Evolutionary conservation across 2,888 invertebrate genomes (phyloP).

Genomic region (Plagiodera versicolora): DNA sequence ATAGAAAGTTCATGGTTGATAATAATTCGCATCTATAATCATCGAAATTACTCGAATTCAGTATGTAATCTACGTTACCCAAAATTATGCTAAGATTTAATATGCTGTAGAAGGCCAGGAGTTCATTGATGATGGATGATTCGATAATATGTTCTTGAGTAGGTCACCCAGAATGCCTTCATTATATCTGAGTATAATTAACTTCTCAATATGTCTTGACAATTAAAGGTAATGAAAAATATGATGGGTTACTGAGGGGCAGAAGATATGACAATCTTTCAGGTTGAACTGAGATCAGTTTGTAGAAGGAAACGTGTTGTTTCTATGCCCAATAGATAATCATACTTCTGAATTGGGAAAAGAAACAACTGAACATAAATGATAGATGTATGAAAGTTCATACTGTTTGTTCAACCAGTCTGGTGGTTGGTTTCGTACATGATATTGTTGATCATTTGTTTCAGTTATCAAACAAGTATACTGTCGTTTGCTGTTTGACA

Average conservation of each 20-base stretch:
- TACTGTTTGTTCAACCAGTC: no score
- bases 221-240: background rate
- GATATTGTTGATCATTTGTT: no score
- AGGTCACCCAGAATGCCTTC: background rate
- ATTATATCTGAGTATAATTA: background rate
- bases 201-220: background rate
- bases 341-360: no score
- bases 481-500: no score
- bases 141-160: constrained; percentile 4
- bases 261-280: no score
- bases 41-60: constrained; percentile 3
- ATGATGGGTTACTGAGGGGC: background rate
- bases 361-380: no score
- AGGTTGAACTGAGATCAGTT: no score
- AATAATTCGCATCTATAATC: background rate
- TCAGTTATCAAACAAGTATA: no score
- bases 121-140: background rate
- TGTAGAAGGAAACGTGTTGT: background rate
- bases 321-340: no score
- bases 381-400: no score
- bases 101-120: background rate
- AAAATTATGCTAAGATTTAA: background rate
- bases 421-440: no score
- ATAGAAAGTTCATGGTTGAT: constrained; percentile 6
- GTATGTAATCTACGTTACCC: background rate